phyloP scores from a whole-genome alignment of 2,888 invertebrate genomes.

The Thereva unica region DNA sequence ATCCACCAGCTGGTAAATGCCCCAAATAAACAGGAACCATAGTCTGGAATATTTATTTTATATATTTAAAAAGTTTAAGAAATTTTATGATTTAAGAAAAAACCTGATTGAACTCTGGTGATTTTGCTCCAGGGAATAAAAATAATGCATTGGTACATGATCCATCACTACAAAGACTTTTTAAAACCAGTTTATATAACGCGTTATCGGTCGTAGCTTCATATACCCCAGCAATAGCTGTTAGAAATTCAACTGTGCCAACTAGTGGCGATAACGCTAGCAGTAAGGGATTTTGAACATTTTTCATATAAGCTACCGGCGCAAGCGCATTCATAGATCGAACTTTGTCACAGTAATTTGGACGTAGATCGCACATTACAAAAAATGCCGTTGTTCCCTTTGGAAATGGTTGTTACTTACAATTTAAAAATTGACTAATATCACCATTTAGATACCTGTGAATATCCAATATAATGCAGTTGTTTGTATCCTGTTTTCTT shows the following conservation, averaged over 20 bases:
- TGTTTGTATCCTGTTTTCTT: conserved; percentile 55
- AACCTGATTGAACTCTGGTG: conserved; percentile 51
- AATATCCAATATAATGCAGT: conserved; percentile 64
- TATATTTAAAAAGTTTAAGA: too few relatives aligned
- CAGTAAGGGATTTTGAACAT: conserved; percentile 58
- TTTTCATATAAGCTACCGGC: conserved; percentile 62
- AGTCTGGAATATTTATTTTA: conserved; percentile 47
- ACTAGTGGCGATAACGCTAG: conserved; percentile 51
- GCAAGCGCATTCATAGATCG: conserved; percentile 62
- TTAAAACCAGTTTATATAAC: conserved; percentile 58
- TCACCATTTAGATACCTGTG: conserved; percentile 47
- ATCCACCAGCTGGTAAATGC: conserved; percentile 58
- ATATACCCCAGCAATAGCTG: conserved; percentile 47
- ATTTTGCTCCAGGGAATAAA: conserved; percentile 58
- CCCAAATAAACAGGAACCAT: conserved; percentile 59
- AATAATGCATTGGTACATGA: conserved; percentile 65
- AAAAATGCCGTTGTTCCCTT: conserved; percentile 65
- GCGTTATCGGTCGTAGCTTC: conserved; percentile 65
- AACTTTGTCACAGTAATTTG: conserved; percentile 63
- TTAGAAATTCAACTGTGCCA: too few relatives aligned
- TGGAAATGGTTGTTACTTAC: conserved; percentile 56
- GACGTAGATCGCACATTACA: conserved; percentile 61
- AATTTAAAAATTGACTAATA: not conserved
- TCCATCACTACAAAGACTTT: conserved; percentile 59
- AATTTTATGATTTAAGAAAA: too few relatives aligned